Conservation (phyloP, 2,888 invertebrate species). For the Andrena fulva region DNA sequence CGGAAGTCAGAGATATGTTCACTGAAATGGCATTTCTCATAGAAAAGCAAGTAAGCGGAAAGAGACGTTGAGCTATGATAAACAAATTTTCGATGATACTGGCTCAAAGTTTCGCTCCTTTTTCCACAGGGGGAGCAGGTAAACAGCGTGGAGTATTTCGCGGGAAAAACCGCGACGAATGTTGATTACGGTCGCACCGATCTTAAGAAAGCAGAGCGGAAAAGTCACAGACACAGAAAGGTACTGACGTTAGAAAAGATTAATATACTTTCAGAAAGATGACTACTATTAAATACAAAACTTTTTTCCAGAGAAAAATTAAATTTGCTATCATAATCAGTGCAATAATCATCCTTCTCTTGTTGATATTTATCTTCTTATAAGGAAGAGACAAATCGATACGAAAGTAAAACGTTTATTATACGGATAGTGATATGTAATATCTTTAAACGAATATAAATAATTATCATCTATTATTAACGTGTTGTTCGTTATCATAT, state of each 20-base stretch:
- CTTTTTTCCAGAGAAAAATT: conserved; percentile 84
- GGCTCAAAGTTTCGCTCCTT: conserved; percentile 13
- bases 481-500: no score
- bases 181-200: conserved; percentile 87
- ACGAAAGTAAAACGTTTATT: conserved; percentile 47
- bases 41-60: conserved; percentile 88
- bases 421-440: conserved; percentile 20
- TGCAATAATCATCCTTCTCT: conserved; percentile 78
- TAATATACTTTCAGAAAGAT: not conserved
- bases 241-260: conserved; percentile 80
- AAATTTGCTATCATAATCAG: conserved; percentile 79
- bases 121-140: conserved; percentile 88
- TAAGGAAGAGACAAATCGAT: conserved; percentile 51
- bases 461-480: conserved; percentile 3
- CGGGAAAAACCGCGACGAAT: conserved; percentile 87
- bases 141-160: conserved; percentile 89
- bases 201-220: conserved; percentile 86
- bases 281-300: conserved; percentile 19
- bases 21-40: conserved; percentile 93
- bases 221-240: conserved; percentile 85
- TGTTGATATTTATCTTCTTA: conserved; percentile 77
- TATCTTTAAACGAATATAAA: conserved; percentile 32
- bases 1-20: conserved; percentile 93
- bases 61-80: not conserved
- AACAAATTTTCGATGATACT: not conserved